Conservation (phyloP, 2,113 vertebrate genomes). For the Aegotheles bennettii region DNA sequence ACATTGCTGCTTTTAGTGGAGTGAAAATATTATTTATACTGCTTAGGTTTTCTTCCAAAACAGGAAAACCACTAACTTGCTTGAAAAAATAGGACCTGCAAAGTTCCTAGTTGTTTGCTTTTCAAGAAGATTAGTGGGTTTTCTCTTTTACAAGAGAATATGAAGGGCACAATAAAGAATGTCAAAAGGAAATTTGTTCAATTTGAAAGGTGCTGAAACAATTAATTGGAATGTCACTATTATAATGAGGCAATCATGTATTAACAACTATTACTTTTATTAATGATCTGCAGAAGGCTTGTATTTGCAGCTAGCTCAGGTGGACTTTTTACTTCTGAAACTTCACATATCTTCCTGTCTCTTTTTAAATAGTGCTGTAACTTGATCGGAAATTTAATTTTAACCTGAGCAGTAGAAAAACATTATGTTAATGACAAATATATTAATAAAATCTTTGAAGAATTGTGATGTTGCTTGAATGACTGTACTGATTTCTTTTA, state of each 20-base stretch:
- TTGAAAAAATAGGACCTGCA: background rate
- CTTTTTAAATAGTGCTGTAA: conserved; percentile 45
- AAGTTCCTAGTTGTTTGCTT: background rate
- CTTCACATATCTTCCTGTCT: conserved; percentile 15
- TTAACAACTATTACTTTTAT: conserved; percentile 58
- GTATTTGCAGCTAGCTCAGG: conserved; percentile 13
- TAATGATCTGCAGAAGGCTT: conserved; percentile 61
- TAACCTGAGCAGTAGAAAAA: conserved; percentile 46
- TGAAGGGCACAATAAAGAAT: background rate
- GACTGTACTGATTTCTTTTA: conserved; percentile 21
- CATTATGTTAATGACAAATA: conserved; percentile 18
- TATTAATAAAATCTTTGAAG: conserved; percentile 47
- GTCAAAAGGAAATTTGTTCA: conserved; percentile 39
- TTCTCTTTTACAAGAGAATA: conserved; percentile 1
- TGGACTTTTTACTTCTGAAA: conserved; percentile 24
- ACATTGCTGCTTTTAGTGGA: background rate
- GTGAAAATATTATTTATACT: background rate
- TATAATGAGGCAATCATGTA: conserved; percentile 65
- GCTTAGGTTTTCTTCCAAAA: background rate
- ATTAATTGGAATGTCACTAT: conserved; percentile 55
- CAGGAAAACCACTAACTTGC: background rate
- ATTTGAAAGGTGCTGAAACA: conserved; percentile 52
- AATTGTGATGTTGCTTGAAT: background rate
- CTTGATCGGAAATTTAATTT: conserved; percentile 63
- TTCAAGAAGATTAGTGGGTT: background rate